Percentiles rank a stretch among this genome's conserved stretches.
phyloP scores from a whole-genome alignment of 2,797 vertebrate genomes.

The Cheirogaleus major region DNA sequence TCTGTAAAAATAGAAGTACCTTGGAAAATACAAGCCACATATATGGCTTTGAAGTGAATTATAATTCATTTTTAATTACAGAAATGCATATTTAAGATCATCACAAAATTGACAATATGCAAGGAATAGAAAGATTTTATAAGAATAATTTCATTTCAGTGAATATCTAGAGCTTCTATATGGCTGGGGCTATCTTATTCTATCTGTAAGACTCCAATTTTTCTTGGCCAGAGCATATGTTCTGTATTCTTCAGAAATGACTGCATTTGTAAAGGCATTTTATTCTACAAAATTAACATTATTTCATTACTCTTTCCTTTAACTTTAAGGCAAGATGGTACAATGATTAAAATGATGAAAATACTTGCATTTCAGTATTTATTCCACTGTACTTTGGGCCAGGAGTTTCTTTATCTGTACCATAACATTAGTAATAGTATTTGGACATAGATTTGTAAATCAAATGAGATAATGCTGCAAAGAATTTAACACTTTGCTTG shows the following conservation, averaged over 20 bases:
- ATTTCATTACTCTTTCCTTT: not conserved
- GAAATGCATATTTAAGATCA: not conserved
- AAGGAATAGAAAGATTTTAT: not conserved
- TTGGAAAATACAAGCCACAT: not conserved
- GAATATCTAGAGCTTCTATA: not conserved
- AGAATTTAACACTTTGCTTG: not conserved
- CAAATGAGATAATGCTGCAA: not conserved
- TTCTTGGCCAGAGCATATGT: not conserved
- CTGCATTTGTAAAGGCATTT: not conserved
- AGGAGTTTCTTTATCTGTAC: not conserved
- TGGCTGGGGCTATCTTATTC: not conserved
- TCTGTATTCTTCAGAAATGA: not conserved
- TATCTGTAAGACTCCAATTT: not conserved
- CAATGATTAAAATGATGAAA: not conserved
- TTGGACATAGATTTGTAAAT: not conserved
- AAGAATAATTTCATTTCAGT: not conserved
- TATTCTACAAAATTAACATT: not conserved
- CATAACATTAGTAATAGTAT: not conserved
- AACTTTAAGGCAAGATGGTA: not conserved
- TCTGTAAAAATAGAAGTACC: not conserved
- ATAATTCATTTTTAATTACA: not conserved
- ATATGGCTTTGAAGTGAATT: not conserved
- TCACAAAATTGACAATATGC: not conserved
- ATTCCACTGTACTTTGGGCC: not conserved
- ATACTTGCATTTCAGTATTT: not conserved